phyloP scores from a whole-genome alignment of 2,113 vertebrate species.

The Pelusios castaneus region DNA sequence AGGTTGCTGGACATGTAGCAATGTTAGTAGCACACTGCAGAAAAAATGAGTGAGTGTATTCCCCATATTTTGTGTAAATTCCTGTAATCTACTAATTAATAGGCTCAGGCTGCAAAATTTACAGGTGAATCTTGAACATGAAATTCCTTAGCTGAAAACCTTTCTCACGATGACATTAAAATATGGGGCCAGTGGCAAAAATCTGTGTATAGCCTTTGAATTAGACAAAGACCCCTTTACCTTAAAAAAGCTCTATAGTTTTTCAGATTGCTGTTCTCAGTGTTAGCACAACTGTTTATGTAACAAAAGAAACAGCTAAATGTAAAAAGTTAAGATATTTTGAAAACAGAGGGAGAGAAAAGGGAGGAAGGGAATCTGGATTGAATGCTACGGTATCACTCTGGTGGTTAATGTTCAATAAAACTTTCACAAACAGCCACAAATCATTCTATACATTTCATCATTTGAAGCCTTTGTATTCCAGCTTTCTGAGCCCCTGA shows the following conservation, averaged over 20 bases:
- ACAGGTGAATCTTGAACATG: background rate
- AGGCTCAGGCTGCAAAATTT: background rate
- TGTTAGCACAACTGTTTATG: conserved; percentile 39
- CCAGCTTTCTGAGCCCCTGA: conserved; percentile 63
- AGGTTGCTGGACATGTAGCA: background rate
- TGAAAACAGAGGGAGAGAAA: conserved; percentile 35
- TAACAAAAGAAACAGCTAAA: conserved; percentile 42
- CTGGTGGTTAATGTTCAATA: conserved; percentile 62
- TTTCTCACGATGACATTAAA: background rate
- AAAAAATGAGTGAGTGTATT: background rate
- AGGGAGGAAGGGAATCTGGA: background rate
- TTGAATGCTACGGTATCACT: conserved; percentile 11
- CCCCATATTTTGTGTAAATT: background rate
- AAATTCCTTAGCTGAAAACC: background rate
- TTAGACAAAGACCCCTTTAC: background rate
- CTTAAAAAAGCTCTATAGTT: background rate
- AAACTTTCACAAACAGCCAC: conserved; percentile 63
- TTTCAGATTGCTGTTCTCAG: conserved; percentile 28
- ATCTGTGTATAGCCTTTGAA: background rate
- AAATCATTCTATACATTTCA: conserved; percentile 62
- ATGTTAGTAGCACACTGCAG: background rate
- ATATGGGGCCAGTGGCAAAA: background rate
- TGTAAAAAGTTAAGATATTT: conserved; percentile 42
- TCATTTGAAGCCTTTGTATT: conserved; percentile 68
- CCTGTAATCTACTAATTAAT: background rate